Base-by-base conservation (phyloP, 2,113 vertebrate genomes). In the Pluvianellus socialis region DNA sequence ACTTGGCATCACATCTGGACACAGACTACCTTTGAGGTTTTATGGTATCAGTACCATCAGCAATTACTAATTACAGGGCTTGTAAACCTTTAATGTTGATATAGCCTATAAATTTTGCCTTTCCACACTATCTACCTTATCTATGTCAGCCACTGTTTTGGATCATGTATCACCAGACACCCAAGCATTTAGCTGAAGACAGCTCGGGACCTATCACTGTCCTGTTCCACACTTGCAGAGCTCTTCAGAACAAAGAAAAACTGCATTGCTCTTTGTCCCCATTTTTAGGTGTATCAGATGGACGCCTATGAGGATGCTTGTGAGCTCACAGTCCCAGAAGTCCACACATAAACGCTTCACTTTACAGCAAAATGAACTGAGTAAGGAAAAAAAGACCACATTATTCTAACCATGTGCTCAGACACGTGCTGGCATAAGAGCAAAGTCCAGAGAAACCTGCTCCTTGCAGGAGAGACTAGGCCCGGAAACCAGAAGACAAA, bases 351-450 rank as follows among this genome's bases (percentile, higher is more conserved):
- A 81, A 87, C 13, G 44, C 27, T 42, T 79, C 58, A 40, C 49
- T 86, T 89, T 10, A 53, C 22, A 75, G 30, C 52, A 89, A 61
- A 90, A 80, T 14, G 3, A 79, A 79, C 33, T 7, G 53, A 85
- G 5, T 8, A 84, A 86, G 40, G 30, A 27, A 67, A 75, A 86
- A 76, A 59, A 53, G 23, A 32, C 20, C 19, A 12, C 0, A 4
- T 67, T 80, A 58, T 53, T 38, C 74, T 38, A n/a, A 84, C 65
- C 18, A 35, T 0, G 30, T 75, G 72, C 55, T 80, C 28, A 80
- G 63, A 65, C 28, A 72, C 0, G 1, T 2, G 10, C 4, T 42
- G 58, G 58, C 1, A 0, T 23, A 52, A 85, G 35, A 79, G 22
- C 23, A 26, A 79, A 91, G 61, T 83, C 50, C 77, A 73, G 58